phyloP scores from a whole-genome alignment of 2,888 invertebrate species.

The Drosophila siamana region DNA sequence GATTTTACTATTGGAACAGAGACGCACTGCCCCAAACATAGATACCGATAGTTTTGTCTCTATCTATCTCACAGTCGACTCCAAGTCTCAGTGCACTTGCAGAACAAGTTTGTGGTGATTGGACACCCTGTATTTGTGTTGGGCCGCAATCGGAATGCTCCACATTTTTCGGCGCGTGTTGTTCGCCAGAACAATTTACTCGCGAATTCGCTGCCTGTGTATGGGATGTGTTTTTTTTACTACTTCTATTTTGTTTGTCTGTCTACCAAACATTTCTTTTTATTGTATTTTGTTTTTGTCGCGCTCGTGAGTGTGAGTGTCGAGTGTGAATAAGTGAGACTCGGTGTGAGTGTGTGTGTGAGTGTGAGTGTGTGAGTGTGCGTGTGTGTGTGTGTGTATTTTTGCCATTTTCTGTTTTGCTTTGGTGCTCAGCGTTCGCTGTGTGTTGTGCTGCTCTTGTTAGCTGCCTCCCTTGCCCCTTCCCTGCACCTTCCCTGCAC shows the following conservation, averaged over 20 bases:
- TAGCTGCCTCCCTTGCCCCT: background rate
- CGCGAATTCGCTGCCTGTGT: slow-evolving; percentile 31
- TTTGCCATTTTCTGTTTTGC: slow-evolving; percentile 38
- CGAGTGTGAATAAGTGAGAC: slow-evolving; percentile 16
- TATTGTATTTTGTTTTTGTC: slow-evolving; percentile 27
- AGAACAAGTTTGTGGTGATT: no score
- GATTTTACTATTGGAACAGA: no score
- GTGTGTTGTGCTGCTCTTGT: slow-evolving; percentile 31
- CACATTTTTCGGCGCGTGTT: slow-evolving; percentile 62
- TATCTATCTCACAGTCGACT: no score
- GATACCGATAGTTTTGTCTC: no score
- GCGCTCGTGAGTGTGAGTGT: slow-evolving; percentile 18
- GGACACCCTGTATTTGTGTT: slow-evolving; percentile 55
- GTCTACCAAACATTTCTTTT: slow-evolving; percentile 32
- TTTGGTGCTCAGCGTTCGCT: slow-evolving; percentile 15
- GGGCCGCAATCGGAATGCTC: slow-evolving; percentile 60
- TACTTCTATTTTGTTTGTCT: slow-evolving; percentile 55
- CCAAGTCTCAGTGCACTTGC: no score
- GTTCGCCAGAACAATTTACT: slow-evolving; percentile 69
- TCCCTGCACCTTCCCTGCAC: background rate
- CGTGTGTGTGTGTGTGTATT: slow-evolving; percentile 27
- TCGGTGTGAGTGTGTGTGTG: slow-evolving; percentile 8
- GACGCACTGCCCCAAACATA: no score
- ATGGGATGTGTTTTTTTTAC: slow-evolving; percentile 22
- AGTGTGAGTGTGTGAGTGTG: slow-evolving; percentile 21